Evolutionary conservation across 1,140 invertebrate genomes (phyloP).

Genomic region (Drosophila kikkawai): DNA sequence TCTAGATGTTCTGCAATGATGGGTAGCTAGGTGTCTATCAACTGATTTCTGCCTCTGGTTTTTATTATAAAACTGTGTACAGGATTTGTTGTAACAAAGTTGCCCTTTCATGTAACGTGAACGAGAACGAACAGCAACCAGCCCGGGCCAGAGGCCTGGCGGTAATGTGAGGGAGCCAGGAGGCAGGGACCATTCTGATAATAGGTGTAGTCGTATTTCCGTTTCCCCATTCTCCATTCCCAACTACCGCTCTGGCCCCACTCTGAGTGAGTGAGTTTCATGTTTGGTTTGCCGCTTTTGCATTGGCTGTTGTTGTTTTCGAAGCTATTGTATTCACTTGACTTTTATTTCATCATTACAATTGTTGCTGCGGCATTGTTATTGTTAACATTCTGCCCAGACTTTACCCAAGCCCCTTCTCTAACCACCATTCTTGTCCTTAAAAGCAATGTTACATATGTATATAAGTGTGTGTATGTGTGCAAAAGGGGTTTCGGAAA

Average conservation of each 20-base stretch:
- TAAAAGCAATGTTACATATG: conserved; percentile 21
- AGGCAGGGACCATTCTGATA: conserved; percentile 55
- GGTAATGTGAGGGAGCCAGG: conserved; percentile 10
- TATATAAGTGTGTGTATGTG: background rate
- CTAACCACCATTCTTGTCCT: conserved; percentile 37
- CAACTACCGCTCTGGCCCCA: conserved; percentile 4
- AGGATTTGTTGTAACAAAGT: conserved; percentile 70
- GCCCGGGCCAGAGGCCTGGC: conserved; percentile 21
- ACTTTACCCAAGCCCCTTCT: conserved; percentile 24
- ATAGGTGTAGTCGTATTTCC: conserved; percentile 74
- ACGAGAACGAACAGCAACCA: conserved; percentile 52
- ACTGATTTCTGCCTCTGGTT: conserved; percentile 10
- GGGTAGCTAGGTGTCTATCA: conserved; percentile 27
- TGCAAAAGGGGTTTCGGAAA: conserved; percentile 6
- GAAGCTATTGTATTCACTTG: conserved; percentile 76
- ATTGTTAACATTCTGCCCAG: conserved; percentile 70
- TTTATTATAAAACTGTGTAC: conserved; percentile 74
- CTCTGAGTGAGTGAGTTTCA: conserved; percentile 54
- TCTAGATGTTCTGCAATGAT: background rate
- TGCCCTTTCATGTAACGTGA: conserved; percentile 76
- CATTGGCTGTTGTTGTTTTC: conserved; percentile 56
- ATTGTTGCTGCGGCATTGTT: conserved; percentile 69
- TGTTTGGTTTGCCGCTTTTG: conserved; percentile 54
- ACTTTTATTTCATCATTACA: conserved; percentile 77
- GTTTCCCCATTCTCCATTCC: conserved; percentile 34